Base-by-base conservation (phyloP, 2,113 vertebrate genomes). In the Peromyscus maniculatus region DNA sequence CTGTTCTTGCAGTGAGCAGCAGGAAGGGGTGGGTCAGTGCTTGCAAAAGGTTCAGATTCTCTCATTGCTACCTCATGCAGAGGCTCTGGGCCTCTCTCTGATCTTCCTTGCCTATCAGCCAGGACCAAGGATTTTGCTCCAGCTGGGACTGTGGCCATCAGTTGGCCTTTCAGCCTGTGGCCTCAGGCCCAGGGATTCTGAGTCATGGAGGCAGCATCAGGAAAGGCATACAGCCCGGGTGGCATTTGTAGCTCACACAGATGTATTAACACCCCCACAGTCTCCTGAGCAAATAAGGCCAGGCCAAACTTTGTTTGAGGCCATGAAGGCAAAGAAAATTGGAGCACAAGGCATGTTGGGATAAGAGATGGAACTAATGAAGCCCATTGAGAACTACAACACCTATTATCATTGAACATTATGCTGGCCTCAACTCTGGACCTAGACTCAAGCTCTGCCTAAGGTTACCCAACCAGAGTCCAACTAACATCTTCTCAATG, bases 251-350 rank as follows among this genome's bases (percentile, higher is more conserved):
- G 67, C 83, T 0, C 10, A 36, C 46, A 62, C 24, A 52, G 94
- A 94, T 0, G 67, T 69, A 93, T 94, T 93, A 96, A 67, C 1
- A 2, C 36, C 22, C 43, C 55, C n/a, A 28, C 8, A 5, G 74
- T 62, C 36, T 89, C 87, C n/a, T 59, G 87, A 87, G 55, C 9
- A n/a, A 72, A 24, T 39, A 3, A 4, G 87, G 46, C 57, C 66
- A 57, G 62, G 62, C 36, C 67, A 55, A 62, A 31, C 78, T 93
- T 94, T 2, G 1, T 28, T 90, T 57, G 72, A 89, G 89, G 92
- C 94, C 66, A 52, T 57, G 78, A 91, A 87, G 93, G 94, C 95
- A 93, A 66, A 79, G 92, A 74, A 83, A 90, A 93, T 0, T 13
- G 74, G 67, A 96, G 36, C 15, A 43, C 78, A 64, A 3, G 17